phyloP scores from a whole-genome alignment of 2,113 vertebrate genomes.

The Limnothrissa miodon region DNA sequence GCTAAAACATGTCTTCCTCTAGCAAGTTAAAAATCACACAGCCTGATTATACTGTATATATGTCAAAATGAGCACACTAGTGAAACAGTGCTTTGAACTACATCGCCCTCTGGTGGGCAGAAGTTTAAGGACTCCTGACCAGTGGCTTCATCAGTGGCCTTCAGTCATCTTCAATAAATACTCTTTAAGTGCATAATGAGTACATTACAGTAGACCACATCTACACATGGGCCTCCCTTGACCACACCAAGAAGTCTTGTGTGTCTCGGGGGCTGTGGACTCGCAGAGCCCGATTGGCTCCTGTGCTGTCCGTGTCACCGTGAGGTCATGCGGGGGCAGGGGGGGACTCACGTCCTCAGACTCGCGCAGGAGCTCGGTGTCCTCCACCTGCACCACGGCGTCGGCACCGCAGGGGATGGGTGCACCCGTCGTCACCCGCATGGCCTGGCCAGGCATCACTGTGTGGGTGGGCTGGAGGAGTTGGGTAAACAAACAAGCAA shows the following conservation, averaged over 20 bases:
- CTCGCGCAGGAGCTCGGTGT: slow-evolving; percentile 96
- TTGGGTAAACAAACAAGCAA: background rate
- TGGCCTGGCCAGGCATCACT: slow-evolving; percentile 98
- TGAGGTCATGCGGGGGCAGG: background rate
- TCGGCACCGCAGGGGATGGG: slow-evolving; percentile 99
- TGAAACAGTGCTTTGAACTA: background rate
- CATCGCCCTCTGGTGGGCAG: background rate
- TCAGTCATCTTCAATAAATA: background rate
- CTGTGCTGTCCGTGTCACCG: background rate
- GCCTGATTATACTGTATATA: background rate
- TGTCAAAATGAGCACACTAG: background rate
- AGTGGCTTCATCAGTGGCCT: background rate
- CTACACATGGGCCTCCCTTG: background rate
- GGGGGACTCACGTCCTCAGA: slow-evolving; percentile 89
- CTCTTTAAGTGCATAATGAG: background rate
- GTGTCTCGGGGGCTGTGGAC: background rate
- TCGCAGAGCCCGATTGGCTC: background rate
- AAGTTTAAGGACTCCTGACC: background rate
- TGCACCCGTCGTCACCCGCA: slow-evolving; percentile 97
- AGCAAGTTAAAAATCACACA: background rate
- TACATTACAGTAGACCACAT: background rate
- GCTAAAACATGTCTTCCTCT: background rate
- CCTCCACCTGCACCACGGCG: slow-evolving; percentile 97
- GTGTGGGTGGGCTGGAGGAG: slow-evolving; percentile 90
- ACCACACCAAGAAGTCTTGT: background rate